A percentile compares a stretch with the other conserved stretches of the same genome.
phyloP scores from a whole-genome alignment of 2,888 invertebrate species.

The Drosophila merina region DNA sequence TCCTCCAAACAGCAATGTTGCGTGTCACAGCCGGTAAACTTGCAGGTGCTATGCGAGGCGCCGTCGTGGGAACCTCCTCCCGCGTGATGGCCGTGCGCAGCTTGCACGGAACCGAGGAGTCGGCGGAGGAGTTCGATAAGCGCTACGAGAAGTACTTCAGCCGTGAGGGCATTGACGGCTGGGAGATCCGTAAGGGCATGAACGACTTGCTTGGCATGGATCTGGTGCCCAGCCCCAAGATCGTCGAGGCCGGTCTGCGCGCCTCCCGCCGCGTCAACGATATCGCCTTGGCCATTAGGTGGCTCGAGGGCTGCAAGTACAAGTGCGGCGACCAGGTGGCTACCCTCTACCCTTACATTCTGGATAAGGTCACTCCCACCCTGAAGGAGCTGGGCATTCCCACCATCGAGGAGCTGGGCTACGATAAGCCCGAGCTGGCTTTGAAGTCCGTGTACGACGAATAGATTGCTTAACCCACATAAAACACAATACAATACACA shows the following conservation, averaged over 20 bases:
- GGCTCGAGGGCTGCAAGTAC: slow-evolving; percentile 95
- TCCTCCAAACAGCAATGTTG: slow-evolving; percentile 83
- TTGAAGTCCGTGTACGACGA: slow-evolving; percentile 89
- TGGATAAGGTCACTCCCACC: slow-evolving; percentile 96
- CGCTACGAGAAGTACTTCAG: slow-evolving; percentile 93
- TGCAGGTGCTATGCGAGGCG: slow-evolving; percentile 82
- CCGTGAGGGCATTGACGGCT: slow-evolving; percentile 94
- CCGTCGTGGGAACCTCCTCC: slow-evolving; percentile 70
- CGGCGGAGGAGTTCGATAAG: slow-evolving; percentile 93
- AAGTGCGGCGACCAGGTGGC: slow-evolving; percentile 91
- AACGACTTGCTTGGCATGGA: slow-evolving; percentile 95
- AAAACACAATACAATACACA: slow-evolving; percentile 39
- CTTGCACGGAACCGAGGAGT: slow-evolving; percentile 87
- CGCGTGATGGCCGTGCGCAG: slow-evolving; percentile 80
- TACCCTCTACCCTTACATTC: slow-evolving; percentile 93
- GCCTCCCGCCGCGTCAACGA: slow-evolving; percentile 98
- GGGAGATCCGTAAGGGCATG: slow-evolving; percentile 97
- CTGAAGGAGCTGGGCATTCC: slow-evolving; percentile 96
- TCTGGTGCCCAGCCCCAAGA: slow-evolving; percentile 95
- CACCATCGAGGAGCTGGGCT: slow-evolving; percentile 97
- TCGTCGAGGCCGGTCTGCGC: slow-evolving; percentile 92
- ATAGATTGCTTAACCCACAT: slow-evolving; percentile 63
- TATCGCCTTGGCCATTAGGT: slow-evolving; percentile 95
- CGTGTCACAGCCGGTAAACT: slow-evolving; percentile 84
- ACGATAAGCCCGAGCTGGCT: slow-evolving; percentile 97